Evolutionary conservation across 1,140 invertebrate species (phyloP), one percentile per base, ranked within the genome.

Genomic region (Amphibalanus amphitrite): DNA sequence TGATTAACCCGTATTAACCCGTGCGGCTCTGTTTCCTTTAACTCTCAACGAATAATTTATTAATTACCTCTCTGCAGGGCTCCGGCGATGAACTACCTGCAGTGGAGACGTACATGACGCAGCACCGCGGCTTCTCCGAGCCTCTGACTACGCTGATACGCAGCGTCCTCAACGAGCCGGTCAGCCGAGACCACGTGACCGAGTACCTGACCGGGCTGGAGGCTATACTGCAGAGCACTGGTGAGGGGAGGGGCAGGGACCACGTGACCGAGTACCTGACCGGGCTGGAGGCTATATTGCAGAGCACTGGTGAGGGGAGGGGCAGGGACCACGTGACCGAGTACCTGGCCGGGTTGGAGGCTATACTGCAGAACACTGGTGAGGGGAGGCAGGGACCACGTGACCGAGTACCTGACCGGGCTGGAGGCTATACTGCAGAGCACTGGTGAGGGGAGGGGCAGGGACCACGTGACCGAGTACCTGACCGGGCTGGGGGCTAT

Each of bases 331-430:
- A 25, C 64, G 64, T 65, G n/a, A 65, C 64, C n/a, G 64, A 25
- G n/a, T n/a, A 65, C 64, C 64, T 65, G 64, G 25, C n/a, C 25
- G 25, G 25, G 25, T n/a, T 71, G 33, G 64, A 71, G 70, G 70
- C n/a, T n/a, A n/a, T n/a, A n/a, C n/a, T 71, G 29, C 70, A 4
- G 72, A 75, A 28, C 73, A 74, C 71, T n/a, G n/a, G n/a, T n/a
- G 70, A 67, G 26, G 70, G 29, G 6, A 28, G 65, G 38, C 20
- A 4, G 38, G 38, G 38, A 38, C 6, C 67, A 29, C 67, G 67
- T 69, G 29, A 4, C 15, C 29, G 67, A 29, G 29, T 30, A 69
- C 67, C 67, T 4, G 6, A 17, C 29, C 17, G 6, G 17, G 28
- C 67, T 71, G 47, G 67, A 40, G 33, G 70, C 6, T 17, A 38